phyloP scores from a whole-genome alignment of 1,140 invertebrate species.

The Psilanteris sp. region DNA sequence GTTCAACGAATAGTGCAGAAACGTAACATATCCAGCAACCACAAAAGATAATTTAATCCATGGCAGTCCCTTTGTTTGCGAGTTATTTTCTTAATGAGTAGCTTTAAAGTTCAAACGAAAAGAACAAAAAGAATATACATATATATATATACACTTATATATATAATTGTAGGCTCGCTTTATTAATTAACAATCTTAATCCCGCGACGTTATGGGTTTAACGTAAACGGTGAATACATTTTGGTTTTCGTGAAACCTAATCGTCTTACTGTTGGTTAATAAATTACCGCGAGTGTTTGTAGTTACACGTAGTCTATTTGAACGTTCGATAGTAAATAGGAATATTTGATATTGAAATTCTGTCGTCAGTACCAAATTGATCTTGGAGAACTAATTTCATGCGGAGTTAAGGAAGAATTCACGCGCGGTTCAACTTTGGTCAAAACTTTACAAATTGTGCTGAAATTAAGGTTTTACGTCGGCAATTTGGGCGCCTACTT shows the following conservation, averaged over 20 bases:
- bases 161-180: too few species aligned
- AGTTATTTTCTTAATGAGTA: too few species aligned
- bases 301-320: constrained; percentile 9
- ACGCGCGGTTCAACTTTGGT: too few species aligned
- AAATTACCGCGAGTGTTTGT: constrained; percentile 28
- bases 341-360: constrained; percentile 36
- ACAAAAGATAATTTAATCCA: constrained; percentile 31
- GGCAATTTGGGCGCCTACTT: too few species aligned
- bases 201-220: background rate
- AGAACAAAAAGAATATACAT: too few species aligned
- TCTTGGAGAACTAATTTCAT: constrained; percentile 24
- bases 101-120: too few species aligned
- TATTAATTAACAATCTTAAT: constrained; percentile 27
- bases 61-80: too few species aligned
- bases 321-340: constrained; percentile 19
- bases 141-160: too few species aligned
- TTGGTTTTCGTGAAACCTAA: constrained; percentile 3
- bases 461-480: too few species aligned
- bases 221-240: constrained; percentile 18
- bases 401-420: constrained; percentile 35
- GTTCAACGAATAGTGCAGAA: constrained; percentile 31
- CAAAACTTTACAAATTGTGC: too few species aligned
- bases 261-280: constrained; percentile 35
- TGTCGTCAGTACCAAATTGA: constrained; percentile 25
- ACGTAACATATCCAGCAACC: constrained; percentile 11